Conservation (phyloP, 2,888 invertebrate species). For the Cacoxenus indagator region DNA sequence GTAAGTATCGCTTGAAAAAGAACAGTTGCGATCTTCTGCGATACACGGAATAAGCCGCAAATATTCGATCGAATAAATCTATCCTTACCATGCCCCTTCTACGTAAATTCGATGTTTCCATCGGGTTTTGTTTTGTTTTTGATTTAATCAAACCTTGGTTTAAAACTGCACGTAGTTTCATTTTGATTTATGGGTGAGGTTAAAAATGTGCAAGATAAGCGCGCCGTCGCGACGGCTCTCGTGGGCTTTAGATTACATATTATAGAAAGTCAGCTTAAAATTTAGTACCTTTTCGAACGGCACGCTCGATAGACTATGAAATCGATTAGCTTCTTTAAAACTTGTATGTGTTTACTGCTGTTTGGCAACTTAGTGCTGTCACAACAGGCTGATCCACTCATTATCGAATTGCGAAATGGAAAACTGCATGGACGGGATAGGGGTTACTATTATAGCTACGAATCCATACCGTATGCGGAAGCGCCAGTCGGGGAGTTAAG, state of each 20-base stretch:
- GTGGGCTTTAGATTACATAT: no score
- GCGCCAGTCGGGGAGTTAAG: slow-evolving; percentile 76
- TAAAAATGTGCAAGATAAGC: no score
- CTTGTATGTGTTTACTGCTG: background rate
- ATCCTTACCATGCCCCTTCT: no score
- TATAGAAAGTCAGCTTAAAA: no score
- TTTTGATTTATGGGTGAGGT: no score
- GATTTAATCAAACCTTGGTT: no score
- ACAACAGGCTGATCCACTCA: background rate
- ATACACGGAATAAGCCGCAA: no score
- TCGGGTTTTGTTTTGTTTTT: no score
- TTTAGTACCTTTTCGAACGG: background rate
- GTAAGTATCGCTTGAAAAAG: slow-evolving; percentile 42
- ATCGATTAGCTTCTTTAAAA: background rate
- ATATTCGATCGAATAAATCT: no score
- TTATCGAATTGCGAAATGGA: slow-evolving; percentile 38
- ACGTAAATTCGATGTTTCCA: no score
- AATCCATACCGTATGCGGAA: slow-evolving; percentile 78
- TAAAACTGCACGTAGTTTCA: no score
- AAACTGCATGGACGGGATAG: slow-evolving; percentile 48
- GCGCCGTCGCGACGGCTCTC: no score
- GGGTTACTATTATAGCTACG: slow-evolving; percentile 73
- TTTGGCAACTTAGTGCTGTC: background rate
- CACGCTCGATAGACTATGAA: background rate
- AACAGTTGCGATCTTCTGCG: background rate